Evolutionary conservation across 2,113 vertebrate genomes (phyloP), one percentile per base, ranked within the genome.

Genomic region (Vidua macroura): DNA sequence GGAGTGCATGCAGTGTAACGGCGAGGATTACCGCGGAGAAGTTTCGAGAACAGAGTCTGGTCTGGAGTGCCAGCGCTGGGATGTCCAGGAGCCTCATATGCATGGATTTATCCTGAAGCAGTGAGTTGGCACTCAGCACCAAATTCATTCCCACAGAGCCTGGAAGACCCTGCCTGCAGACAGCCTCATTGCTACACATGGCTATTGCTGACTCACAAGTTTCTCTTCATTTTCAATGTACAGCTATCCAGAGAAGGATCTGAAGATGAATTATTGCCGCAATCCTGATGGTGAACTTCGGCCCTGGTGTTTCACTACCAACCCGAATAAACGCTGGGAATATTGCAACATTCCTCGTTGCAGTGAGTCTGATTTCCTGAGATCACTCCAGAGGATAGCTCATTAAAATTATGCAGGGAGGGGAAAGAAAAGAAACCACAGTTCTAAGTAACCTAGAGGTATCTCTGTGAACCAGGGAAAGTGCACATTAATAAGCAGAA

Each of bases 251-350:
- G 98, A 94, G 33, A 99, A 99, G 96, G 98, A 99, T 89, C 95
- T 99, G 59, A 98, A 97, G 91, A 97, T 94, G 89, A 99, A 99
- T 97, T 99, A 98, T 75, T 99, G 99, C 72, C 98, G 99, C 22
- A 99, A 99, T 94, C 99, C 99, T 2, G 99, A 99, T 20, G 99
- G 98, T 7, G 99, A 99, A 67, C 98, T 98, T 48, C 96, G 94
- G 4, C 99, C 99, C 0, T 99, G 99, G 99, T 99, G 99, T 83
- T 99, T 99, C 79, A 99, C 99, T 82, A 98, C 89, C 4, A 98
- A 79, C 78, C 82, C 83, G 1, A 79, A 83, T 44, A 99, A 98
- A 87, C 98, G 99, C 62, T 99, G 99, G 99, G 99, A 99, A 53
- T 98, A 96, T 87, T 99, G 99, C 83, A 43, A 97, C 74, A 98